Percentiles rank a stretch among this genome's conserved stretches.
Conservation (phyloP, 2,888 invertebrate species). For the Cepaea hortensis region DNA sequence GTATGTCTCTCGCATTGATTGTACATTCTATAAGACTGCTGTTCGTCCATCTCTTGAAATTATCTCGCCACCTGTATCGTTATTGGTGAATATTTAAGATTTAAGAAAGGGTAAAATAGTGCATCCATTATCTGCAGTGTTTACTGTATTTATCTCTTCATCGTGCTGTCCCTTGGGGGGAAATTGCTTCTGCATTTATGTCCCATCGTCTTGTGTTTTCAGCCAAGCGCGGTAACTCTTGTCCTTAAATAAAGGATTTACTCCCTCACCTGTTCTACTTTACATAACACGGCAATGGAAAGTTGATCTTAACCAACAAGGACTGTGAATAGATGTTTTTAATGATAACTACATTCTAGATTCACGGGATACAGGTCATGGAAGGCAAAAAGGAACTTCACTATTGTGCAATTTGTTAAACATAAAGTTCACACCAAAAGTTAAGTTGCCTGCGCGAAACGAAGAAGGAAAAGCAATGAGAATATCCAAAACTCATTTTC, state of each 20-base stretch:
- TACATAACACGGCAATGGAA: neutral
- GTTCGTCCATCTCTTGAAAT: no score
- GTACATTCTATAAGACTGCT: no score
- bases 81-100: no score
- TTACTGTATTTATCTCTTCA: constrained; percentile 12
- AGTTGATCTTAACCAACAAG: neutral
- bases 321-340: constrained; percentile 10
- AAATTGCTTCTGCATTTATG: neutral
- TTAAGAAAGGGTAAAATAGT: no score
- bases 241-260: constrained; percentile 2
- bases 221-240: constrained; percentile 1
- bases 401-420: constrained; percentile 15
- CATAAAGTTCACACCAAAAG: neutral
- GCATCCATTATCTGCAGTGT: no score
- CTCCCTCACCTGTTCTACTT: neutral
- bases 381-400: neutral
- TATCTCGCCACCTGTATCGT: no score
- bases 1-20: no score
- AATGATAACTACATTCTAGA: neutral
- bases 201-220: neutral
- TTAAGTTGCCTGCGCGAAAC: neutral
- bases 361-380: neutral
- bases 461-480: neutral
- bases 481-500: neutral
- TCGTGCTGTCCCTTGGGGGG: neutral